Evolutionary conservation across 2,888 invertebrate species (phyloP).

Genomic region (Drosophila atripex): DNA sequence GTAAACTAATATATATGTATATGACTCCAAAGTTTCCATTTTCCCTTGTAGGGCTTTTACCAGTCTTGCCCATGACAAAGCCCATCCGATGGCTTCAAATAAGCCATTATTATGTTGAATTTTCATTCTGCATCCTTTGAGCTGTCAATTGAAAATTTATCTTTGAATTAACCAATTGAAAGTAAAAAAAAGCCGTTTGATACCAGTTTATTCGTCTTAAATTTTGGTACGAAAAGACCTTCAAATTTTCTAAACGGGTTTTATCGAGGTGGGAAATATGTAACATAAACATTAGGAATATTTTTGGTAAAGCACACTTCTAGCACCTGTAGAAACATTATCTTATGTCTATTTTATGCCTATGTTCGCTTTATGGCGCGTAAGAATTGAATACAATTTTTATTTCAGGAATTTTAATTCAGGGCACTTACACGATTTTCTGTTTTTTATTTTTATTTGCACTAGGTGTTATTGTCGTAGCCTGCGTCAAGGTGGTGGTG

Average conservation of each 20-base stretch:
- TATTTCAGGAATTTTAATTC: conserved; percentile 14
- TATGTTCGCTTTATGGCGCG: neutral
- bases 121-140: conserved; percentile 16
- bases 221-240: conserved; percentile 10
- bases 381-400: conserved; percentile 10
- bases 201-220: conserved; percentile 6
- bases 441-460: conserved; percentile 28
- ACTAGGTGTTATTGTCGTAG: conserved; percentile 33
- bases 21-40: neutral
- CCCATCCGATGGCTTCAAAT: neutral
- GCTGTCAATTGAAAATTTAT: conserved; percentile 4
- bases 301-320: conserved; percentile 10
- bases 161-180: conserved; percentile 10
- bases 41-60: conserved; percentile 24
- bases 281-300: neutral
- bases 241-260: conserved; percentile 21
- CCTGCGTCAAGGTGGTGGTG: conserved; percentile 26
- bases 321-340: conserved; percentile 24
- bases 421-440: conserved; percentile 58
- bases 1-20: neutral
- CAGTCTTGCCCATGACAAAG: conserved; percentile 19
- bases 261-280: neutral
- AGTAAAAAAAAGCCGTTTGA: conserved; percentile 12
- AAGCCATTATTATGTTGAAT: neutral
- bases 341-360: conserved; percentile 7